A percentile compares a stretch with the other conserved stretches of the same genome.
Conservation (phyloP, 2,113 vertebrate genomes). For the Otolemur garnettii region DNA sequence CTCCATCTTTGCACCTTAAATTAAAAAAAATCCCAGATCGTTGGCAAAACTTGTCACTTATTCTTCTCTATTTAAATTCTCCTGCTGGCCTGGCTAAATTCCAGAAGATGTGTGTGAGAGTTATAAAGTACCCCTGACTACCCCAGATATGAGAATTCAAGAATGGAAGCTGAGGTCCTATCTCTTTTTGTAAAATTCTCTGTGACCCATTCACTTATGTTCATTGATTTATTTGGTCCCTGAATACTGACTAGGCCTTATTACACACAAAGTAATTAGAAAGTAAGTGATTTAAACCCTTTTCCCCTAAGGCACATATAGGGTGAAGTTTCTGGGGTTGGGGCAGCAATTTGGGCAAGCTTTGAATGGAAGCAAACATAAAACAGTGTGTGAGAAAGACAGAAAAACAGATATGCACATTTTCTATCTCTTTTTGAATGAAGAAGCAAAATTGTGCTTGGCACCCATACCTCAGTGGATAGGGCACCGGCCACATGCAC, state of each 20-base stretch:
- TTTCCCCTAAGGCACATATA: neutral
- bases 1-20: neutral
- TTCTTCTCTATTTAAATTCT: neutral
- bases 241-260: neutral
- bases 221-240: neutral
- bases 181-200: conserved; percentile 18
- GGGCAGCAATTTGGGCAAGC: neutral
- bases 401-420: neutral
- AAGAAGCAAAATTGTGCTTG: neutral
- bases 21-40: neutral
- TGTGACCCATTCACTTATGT: neutral
- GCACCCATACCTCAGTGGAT: no score
- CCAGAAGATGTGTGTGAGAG: neutral
- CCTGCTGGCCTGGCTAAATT: neutral
- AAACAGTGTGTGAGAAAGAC: neutral
- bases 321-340: neutral
- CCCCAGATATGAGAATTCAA: neutral
- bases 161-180: neutral
- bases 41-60: neutral
- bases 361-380: neutral
- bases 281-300: neutral
- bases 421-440: neutral
- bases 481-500: no score
- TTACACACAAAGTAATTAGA: neutral
- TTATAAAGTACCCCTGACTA: neutral